A percentile compares a stretch with the other conserved stretches of the same genome.
These are phyloP conservation scores for Zaprionus ghesquierei DNA, from an alignment of 1,140 invertebrate genomes.

Conservation along the genomic window DNA sequence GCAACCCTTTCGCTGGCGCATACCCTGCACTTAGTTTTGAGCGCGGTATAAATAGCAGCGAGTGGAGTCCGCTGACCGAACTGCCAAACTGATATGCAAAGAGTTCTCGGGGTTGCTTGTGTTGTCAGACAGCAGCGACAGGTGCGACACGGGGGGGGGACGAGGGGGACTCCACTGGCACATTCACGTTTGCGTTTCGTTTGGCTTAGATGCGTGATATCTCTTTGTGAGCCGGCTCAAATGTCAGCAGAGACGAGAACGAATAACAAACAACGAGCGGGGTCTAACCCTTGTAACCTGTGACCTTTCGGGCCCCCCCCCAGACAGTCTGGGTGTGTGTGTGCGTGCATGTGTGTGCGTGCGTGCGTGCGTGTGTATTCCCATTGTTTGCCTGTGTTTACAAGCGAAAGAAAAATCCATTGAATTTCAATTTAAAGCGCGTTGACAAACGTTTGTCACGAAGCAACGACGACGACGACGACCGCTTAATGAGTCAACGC, in stretches of 20 bases:
- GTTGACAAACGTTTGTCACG: conserved; percentile 63
- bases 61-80: background rate
- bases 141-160: background rate
- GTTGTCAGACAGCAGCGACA: background rate
- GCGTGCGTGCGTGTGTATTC: background rate
- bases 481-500: conserved; percentile 33
- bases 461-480: conserved; percentile 22
- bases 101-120: background rate
- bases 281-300: conserved; percentile 58
- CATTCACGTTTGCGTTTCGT: conserved; percentile 23
- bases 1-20: background rate
- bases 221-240: conserved; percentile 51
- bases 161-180: background rate
- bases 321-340: background rate
- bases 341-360: background rate
- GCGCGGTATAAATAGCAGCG: background rate
- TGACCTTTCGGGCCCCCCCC: conserved; percentile 48
- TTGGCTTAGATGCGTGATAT: conserved; percentile 31
- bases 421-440: conserved; percentile 63
- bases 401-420: conserved; percentile 60
- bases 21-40: background rate
- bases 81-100: background rate
- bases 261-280: conserved; percentile 10
- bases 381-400: conserved; percentile 49
- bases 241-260: conserved; percentile 32